Evolutionary conservation across 2,888 invertebrate genomes (phyloP).

Genomic region (Melitaea athalia): DNA sequence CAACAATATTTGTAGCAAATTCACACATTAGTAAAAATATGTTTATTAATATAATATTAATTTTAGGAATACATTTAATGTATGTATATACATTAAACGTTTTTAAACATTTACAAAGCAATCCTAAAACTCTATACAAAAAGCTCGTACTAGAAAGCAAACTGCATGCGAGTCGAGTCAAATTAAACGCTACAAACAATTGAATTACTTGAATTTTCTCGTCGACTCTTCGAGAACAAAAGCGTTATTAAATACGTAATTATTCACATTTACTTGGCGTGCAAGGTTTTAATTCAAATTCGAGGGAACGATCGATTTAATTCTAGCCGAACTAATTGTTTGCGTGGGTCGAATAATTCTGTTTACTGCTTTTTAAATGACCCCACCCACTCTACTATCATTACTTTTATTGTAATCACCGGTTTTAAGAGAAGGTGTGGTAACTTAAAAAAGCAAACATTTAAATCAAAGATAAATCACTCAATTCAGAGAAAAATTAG

Average conservation of each 20-base stretch:
- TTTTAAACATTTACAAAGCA: background rate
- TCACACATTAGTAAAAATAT: too few species aligned
- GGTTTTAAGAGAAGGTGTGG: slow-evolving; percentile 42
- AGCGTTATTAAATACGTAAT: slow-evolving; percentile 82
- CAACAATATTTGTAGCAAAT: too few species aligned
- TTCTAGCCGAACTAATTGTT: slow-evolving; percentile 81
- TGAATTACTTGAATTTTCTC: slow-evolving; percentile 82
- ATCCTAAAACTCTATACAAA: slow-evolving; percentile 21
- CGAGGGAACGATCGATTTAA: slow-evolving; percentile 75
- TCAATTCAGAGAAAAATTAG: background rate
- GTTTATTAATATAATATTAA: too few species aligned
- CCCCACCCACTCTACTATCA: slow-evolving; percentile 74
- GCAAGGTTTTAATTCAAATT: slow-evolving; percentile 71
- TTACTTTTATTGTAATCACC: slow-evolving; percentile 45
- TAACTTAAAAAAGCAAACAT: slow-evolving; percentile 34
- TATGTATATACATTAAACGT: background rate
- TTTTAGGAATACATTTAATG: background rate
- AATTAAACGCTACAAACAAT: slow-evolving; percentile 80
- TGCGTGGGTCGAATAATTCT: slow-evolving; percentile 79
- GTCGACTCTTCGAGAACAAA: slow-evolving; percentile 76
- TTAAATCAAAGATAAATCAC: slow-evolving; percentile 18
- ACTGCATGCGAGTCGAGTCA: slow-evolving; percentile 62
- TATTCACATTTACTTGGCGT: slow-evolving; percentile 81
- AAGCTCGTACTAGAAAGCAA: slow-evolving; percentile 52
- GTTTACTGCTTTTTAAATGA: slow-evolving; percentile 80